phyloP scores from a whole-genome alignment of 2,888 invertebrate genomes.

The Drosophila mettleri region DNA sequence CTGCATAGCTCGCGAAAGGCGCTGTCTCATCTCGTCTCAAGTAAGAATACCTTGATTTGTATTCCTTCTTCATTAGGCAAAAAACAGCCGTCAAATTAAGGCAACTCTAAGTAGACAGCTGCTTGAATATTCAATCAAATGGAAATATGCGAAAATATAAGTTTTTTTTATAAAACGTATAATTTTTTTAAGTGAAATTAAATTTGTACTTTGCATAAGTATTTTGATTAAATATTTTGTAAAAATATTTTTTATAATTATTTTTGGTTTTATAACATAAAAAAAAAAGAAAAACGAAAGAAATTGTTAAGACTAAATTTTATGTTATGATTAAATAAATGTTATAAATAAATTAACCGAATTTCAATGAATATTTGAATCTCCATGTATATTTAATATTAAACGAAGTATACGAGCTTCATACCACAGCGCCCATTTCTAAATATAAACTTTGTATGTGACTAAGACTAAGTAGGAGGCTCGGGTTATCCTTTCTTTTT shows the following conservation, averaged over 20 bases:
- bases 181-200: too few relatives aligned
- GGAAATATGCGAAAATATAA: not conserved
- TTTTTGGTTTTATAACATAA: too few relatives aligned
- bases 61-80: not conserved
- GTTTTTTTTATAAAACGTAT: not conserved
- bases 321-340: not conserved
- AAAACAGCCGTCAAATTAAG: constrained; percentile 1
- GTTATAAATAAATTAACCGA: too few relatives aligned
- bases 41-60: not conserved
- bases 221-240: too few relatives aligned
- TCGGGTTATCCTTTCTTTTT: too few relatives aligned
- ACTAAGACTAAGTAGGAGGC: not conserved
- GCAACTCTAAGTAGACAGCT: constrained; percentile 5
- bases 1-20: constrained; percentile 18
- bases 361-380: too few relatives aligned
- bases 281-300: too few relatives aligned
- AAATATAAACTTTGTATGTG: not conserved
- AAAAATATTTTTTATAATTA: too few relatives aligned
- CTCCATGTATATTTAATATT: too few relatives aligned
- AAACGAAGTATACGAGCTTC: not conserved
- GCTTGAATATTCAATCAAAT: not conserved
- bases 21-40: not conserved
- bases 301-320: too few relatives aligned
- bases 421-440: too few relatives aligned
- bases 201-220: too few relatives aligned